Evolutionary conservation across 1,140 invertebrate genomes (phyloP), one percentile per base, ranked within the genome.

Genomic region (Phthorimaea operculella): DNA sequence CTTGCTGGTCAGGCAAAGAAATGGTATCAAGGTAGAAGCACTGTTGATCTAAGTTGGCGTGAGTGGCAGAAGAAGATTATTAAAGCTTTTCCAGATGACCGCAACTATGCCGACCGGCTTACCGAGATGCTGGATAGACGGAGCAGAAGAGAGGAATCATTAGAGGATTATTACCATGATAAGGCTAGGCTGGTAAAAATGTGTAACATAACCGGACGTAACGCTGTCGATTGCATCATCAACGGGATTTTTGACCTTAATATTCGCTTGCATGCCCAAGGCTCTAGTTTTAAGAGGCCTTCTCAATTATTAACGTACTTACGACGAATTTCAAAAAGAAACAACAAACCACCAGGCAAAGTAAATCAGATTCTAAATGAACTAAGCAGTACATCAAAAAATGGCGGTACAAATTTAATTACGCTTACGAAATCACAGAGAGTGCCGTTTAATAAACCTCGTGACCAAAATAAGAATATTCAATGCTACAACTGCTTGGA

Each of bases 141-240:
- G 15, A 55, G 47, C 47, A 48, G 17, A n/a, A 34, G 54, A 50
- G 47, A 55, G 8, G 54, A 55, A 49, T 36, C 45, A 2, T 16
- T 55, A 12, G 54, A 55, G 28, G 33, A 50, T 10, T 55, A 55
- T 18, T 55, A 34, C 11, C 21, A 47, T 34, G 57, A 58, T 17
- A 58, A 59, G 28, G 39, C 52, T 8, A 50, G 17, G 14, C 17
- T 51, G 6, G 49, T 59, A 9, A 50, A 16, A n/a, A 36, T 39
- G 15, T 59, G 57, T 18, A 21, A 21, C 15, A 50, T 59, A 7
- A 59, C 6, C 4, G 57, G 52, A 16, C 21, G 33, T 11, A 39
- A 59, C 50, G 57, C 57, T 2, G 57, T 59, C 28, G 57, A 59
- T 17, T 59, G 57, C 16, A 54, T 59, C 11, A 51, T 59, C 8